These are phyloP conservation scores for Spodoptera picta DNA, from an alignment of 2,888 invertebrate genomes.

Conservation along the genomic window DNA sequence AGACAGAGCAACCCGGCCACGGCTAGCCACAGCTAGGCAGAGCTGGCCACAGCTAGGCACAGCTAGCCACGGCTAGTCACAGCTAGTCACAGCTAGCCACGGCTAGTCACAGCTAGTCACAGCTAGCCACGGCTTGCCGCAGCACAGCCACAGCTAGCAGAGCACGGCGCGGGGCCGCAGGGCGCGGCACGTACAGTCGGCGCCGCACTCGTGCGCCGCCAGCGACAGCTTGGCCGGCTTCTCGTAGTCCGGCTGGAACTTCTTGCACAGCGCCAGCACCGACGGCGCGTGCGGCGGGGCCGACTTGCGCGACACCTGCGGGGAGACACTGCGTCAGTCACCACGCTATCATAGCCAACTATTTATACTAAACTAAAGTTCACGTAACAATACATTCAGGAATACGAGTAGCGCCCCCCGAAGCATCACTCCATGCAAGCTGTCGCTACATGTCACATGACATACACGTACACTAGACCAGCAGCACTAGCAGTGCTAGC, in stretches of 20 bases:
- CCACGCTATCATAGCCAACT: background rate
- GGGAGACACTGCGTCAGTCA: background rate
- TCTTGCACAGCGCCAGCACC: slow-evolving; percentile 86
- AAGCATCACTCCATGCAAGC: slow-evolving; percentile 49
- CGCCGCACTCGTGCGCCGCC: slow-evolving; percentile 48
- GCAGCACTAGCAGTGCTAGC: slow-evolving; percentile 12
- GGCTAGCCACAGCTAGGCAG: slow-evolving; percentile 30
- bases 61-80: slow-evolving; percentile 10
- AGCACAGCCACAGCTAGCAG: slow-evolving; percentile 72
- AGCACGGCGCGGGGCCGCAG: slow-evolving; percentile 71
- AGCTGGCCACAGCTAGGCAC: slow-evolving; percentile 26
- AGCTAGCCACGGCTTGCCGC: slow-evolving; percentile 39
- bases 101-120: slow-evolving; percentile 18
- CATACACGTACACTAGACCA: slow-evolving; percentile 9
- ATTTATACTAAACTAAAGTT: background rate
- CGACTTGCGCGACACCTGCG: slow-evolving; percentile 88
- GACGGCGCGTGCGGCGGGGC: slow-evolving; percentile 87
- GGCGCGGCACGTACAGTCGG: slow-evolving; percentile 49
- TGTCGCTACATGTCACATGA: slow-evolving; percentile 21
- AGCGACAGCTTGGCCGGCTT: slow-evolving; percentile 78
- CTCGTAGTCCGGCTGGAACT: slow-evolving; percentile 87
- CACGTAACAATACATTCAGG: background rate
- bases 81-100: slow-evolving; percentile 28
- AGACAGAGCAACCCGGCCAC: slow-evolving; percentile 31
- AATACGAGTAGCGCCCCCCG: slow-evolving; percentile 32